Evolutionary conservation across 2,113 vertebrate genomes (phyloP).

Genomic region (Gambusia affinis): DNA sequence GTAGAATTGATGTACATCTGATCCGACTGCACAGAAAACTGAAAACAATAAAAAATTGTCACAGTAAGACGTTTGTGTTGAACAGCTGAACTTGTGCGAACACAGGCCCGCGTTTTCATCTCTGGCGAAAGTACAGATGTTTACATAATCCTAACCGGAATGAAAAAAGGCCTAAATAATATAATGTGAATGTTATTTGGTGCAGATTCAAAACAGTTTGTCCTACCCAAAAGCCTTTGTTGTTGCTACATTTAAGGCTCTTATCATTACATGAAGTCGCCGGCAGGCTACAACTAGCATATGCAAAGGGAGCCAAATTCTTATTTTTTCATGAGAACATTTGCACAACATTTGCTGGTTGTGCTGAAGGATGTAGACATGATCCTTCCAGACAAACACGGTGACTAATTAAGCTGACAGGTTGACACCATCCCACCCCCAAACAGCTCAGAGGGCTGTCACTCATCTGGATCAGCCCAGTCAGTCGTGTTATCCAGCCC

Average conservation of each 20-base stretch:
- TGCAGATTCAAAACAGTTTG: conserved; percentile 8
- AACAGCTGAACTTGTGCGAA: not conserved
- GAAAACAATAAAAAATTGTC: not conserved
- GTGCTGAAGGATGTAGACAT: conserved; percentile 10
- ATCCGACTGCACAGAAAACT: not conserved
- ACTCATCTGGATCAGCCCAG: conserved; percentile 3
- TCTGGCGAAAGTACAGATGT: not conserved
- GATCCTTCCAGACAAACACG: conserved; percentile 7
- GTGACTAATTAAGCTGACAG: conserved; percentile 23
- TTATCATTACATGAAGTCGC: conserved; percentile 40
- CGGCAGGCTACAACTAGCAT: conserved; percentile 22
- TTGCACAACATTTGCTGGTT: conserved; percentile 23
- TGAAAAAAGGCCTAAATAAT: conserved; percentile 21
- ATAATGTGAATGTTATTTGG: conserved; percentile 9
- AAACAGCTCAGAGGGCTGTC: conserved; percentile 9
- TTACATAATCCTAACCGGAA: not conserved
- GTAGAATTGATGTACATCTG: too few species aligned
- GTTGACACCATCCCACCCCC: not conserved
- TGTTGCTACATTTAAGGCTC: conserved; percentile 23
- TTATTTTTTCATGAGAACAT: conserved; percentile 44
- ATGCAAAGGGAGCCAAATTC: conserved; percentile 11
- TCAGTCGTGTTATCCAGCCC: not conserved
- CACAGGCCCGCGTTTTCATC: not conserved
- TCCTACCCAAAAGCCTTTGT: conserved; percentile 7
- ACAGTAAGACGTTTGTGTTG: not conserved